Percentiles rank a stretch among this genome's conserved stretches.
Conservation (phyloP, 2,888 invertebrate species). For the Piscicola geometra region DNA sequence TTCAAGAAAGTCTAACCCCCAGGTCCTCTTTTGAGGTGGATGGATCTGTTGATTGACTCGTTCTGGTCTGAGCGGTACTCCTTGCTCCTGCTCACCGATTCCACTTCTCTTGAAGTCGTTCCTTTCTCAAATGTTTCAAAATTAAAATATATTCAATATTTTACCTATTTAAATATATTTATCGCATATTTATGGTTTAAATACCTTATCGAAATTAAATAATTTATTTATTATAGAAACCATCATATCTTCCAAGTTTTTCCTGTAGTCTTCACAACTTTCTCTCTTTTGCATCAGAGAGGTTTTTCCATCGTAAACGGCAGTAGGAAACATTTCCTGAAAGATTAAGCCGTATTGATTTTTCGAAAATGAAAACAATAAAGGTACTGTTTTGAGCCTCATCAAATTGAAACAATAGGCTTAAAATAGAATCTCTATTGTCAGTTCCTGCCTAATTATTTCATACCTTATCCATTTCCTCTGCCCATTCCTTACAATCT, state of each 20-base stretch:
- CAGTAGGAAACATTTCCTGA: background rate
- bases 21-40: background rate
- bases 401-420: background rate
- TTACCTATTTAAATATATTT: no score
- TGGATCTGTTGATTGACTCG: conserved; percentile 14
- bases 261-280: no score
- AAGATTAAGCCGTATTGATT: no score
- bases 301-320: conserved; percentile 4
- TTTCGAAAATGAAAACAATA: no score
- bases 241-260: no score
- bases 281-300: background rate
- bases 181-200: no score
- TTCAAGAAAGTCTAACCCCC: background rate
- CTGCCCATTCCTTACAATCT: conserved; percentile 6
- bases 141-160: no score
- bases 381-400: no score
- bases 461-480: background rate
- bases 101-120: background rate
- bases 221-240: no score
- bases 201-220: no score
- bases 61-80: conserved; percentile 11
- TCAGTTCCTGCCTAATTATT: background rate
- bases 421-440: background rate
- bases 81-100: background rate
- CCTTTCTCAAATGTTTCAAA: no score